phyloP scores from a whole-genome alignment of 1,140 invertebrate genomes.

The Drosophila teissieri region DNA sequence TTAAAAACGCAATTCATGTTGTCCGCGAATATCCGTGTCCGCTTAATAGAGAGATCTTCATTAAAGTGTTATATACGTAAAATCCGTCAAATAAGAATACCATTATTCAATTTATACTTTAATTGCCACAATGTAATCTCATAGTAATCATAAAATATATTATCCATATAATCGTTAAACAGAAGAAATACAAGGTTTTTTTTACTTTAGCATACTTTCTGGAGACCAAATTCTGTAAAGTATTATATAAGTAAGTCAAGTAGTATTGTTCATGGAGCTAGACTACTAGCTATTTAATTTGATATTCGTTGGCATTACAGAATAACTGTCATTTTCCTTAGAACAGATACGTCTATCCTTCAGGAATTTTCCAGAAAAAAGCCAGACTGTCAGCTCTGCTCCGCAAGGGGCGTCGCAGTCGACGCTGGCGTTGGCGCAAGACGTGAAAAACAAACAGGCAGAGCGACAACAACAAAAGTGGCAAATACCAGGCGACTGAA shows the following conservation, averaged over 20 bases:
- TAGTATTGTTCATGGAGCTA: too few species aligned
- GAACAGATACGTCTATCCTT: not conserved
- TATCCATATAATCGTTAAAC: too few species aligned
- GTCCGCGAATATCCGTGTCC: not conserved
- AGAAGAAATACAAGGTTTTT: too few species aligned
- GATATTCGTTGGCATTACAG: not conserved
- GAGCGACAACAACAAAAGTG: slow-evolving; percentile 32
- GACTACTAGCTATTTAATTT: not conserved
- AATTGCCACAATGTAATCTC: too few species aligned
- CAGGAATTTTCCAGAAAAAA: not conserved
- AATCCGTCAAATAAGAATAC: too few species aligned
- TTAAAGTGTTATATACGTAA: too few species aligned
- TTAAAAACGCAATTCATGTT: not conserved
- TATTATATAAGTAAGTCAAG: too few species aligned
- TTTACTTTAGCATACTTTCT: too few species aligned
- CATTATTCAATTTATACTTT: too few species aligned
- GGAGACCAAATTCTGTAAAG: too few species aligned
- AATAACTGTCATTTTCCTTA: not conserved
- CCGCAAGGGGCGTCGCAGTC: slow-evolving; percentile 2
- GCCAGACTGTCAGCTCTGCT: slow-evolving; percentile 10
- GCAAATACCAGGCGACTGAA: slow-evolving; percentile 36
- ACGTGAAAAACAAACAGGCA: slow-evolving; percentile 71
- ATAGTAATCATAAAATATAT: too few species aligned
- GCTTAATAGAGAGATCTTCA: not conserved
- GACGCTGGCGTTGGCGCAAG: slow-evolving; percentile 38